phyloP scores from a whole-genome alignment of 1,140 invertebrate species.

The Colletes gigas region DNA sequence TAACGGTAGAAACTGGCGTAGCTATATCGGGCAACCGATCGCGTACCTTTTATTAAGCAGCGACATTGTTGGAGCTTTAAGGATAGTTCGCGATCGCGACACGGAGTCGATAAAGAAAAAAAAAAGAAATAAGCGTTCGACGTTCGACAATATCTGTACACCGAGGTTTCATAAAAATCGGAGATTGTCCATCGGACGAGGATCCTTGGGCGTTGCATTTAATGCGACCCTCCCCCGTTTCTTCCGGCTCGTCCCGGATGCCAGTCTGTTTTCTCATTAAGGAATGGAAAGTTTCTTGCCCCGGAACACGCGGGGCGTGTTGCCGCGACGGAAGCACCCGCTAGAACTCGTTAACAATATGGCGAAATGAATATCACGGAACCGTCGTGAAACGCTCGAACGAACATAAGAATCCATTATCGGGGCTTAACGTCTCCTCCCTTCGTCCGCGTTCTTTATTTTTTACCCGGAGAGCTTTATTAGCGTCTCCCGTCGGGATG shows the following conservation, averaged over 20 bases:
- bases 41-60: too few species aligned
- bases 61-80: too few species aligned
- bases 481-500: slow-evolving; percentile 30
- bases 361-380: slow-evolving; percentile 22
- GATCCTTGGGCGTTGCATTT: too few species aligned
- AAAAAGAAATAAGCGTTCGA: too few species aligned
- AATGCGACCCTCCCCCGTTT: too few species aligned
- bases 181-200: too few species aligned
- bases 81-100: too few species aligned
- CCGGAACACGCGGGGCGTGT: background rate
- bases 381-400: slow-evolving; percentile 14
- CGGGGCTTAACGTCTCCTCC: slow-evolving; percentile 16
- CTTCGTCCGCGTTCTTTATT: slow-evolving; percentile 17
- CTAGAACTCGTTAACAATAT: slow-evolving; percentile 24
- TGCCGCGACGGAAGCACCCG: background rate
- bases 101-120: too few species aligned
- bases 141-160: too few species aligned
- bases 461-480: slow-evolving; percentile 28
- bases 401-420: slow-evolving; percentile 33
- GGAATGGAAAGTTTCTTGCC: slow-evolving; percentile 29
- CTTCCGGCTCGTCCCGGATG: background rate
- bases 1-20: too few species aligned
- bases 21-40: too few species aligned
- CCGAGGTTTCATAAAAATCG: background rate
- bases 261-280: slow-evolving; percentile 33